These are phyloP conservation scores for Isoperla grammatica DNA, from an alignment of 2,888 invertebrate species.

Conservation along the genomic window DNA sequence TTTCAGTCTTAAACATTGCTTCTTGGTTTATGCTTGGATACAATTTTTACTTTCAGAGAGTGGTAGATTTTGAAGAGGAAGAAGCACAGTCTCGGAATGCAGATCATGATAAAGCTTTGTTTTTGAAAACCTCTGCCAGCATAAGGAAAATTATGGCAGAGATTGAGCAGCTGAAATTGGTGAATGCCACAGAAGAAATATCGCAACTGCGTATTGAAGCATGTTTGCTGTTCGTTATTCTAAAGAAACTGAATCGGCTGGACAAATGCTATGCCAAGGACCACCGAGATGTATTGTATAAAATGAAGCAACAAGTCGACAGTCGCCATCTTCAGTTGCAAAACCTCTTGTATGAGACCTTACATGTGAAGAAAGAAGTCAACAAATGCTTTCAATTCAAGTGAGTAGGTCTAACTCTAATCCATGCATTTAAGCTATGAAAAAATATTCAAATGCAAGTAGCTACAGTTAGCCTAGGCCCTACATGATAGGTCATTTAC, in stretches of 20 bases:
- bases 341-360: slow-evolving; percentile 89
- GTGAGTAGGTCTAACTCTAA: slow-evolving; percentile 47
- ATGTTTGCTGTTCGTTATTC: slow-evolving; percentile 68
- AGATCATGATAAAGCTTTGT: slow-evolving; percentile 61
- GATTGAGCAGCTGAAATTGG: slow-evolving; percentile 60
- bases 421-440: neutral
- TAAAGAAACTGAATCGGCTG: slow-evolving; percentile 85
- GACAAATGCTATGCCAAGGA: slow-evolving; percentile 83
- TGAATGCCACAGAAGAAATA: slow-evolving; percentile 50
- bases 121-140: slow-evolving; percentile 63
- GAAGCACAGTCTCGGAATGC: slow-evolving; percentile 62
- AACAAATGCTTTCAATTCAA: slow-evolving; percentile 91
- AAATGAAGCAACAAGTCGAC: slow-evolving; percentile 84
- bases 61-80: slow-evolving; percentile 66
- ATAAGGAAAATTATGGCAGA: slow-evolving; percentile 62
- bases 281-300: slow-evolving; percentile 72
- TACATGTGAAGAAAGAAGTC: slow-evolving; percentile 92
- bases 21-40: too few relatives aligned
- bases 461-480: neutral
- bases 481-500: too few relatives aligned
- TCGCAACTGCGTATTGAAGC: slow-evolving; percentile 64
- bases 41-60: slow-evolving; percentile 52
- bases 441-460: neutral
- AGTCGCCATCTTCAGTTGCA: slow-evolving; percentile 85
- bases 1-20: too few relatives aligned